These are phyloP conservation scores for Oryzias celebensis DNA, from an alignment of 2,113 vertebrate species.

Conservation along the genomic window DNA sequence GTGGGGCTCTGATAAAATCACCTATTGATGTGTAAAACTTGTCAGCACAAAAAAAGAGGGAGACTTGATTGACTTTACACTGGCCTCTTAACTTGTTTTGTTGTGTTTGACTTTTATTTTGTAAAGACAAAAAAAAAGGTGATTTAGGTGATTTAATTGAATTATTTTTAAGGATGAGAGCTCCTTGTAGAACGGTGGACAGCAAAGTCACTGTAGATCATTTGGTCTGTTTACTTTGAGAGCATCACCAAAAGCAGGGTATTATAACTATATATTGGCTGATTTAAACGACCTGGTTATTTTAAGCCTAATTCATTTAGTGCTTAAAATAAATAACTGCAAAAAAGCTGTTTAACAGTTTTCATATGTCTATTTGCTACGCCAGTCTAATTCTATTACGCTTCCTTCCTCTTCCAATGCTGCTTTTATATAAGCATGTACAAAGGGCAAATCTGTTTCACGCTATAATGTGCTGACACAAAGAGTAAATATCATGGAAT, in stretches of 20 bases:
- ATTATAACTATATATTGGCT: slow-evolving; percentile 12
- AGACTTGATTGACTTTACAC: slow-evolving; percentile 29
- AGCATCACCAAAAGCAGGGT: slow-evolving; percentile 3
- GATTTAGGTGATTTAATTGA: background rate
- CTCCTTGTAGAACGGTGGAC: background rate
- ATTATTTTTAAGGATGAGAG: background rate
- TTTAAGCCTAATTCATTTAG: background rate
- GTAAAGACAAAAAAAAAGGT: too few relatives aligned
- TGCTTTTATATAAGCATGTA: background rate
- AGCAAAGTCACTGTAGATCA: slow-evolving; percentile 18
- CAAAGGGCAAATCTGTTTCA: slow-evolving; percentile 31
- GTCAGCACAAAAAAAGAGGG: slow-evolving; percentile 48
- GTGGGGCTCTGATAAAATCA: slow-evolving; percentile 57
- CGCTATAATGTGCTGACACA: slow-evolving; percentile 42
- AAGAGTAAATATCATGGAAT: slow-evolving; percentile 38
- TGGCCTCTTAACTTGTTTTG: background rate
- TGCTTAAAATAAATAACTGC: too few relatives aligned
- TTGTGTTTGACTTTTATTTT: background rate
- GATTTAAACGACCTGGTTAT: background rate
- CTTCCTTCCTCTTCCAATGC: background rate
- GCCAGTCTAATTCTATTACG: slow-evolving; percentile 17
- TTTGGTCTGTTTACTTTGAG: slow-evolving; percentile 16
- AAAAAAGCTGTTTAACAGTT: background rate
- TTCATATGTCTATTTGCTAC: slow-evolving; percentile 11
- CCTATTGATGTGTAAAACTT: slow-evolving; percentile 52